phyloP scores from a whole-genome alignment of 2,888 invertebrate genomes.

The Folsomia manolachei region DNA sequence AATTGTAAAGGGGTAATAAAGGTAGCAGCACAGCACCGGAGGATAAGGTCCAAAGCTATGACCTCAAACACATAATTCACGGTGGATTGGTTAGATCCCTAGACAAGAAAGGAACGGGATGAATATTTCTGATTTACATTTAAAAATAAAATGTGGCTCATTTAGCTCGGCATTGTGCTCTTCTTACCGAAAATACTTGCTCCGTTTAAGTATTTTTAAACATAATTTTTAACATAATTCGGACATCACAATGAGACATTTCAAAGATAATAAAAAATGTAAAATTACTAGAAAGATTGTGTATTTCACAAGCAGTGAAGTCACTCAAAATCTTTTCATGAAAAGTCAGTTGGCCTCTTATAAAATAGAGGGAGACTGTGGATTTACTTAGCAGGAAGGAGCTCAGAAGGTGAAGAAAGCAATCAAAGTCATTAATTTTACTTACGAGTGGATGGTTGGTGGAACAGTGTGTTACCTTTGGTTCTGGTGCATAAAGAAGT shows the following conservation, averaged over 20 bases:
- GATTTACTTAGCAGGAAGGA: not conserved
- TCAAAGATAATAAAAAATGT: too few species aligned
- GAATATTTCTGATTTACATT: not conserved
- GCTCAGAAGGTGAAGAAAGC: not conserved
- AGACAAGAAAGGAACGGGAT: not conserved
- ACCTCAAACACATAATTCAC: not conserved
- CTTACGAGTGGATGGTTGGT: too few species aligned
- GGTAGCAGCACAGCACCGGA: not conserved
- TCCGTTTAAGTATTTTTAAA: too few species aligned
- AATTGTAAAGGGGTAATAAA: not conserved
- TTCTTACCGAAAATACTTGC: too few species aligned
- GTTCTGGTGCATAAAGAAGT: not conserved
- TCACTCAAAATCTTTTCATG: not conserved
- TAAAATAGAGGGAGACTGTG: constrained; percentile 15
- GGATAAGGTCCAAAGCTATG: too few species aligned
- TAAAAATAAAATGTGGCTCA: too few species aligned
- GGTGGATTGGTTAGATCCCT: too few species aligned
- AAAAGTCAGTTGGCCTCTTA: not conserved
- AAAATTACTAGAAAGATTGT: too few species aligned
- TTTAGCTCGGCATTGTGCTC: too few species aligned
- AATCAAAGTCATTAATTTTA: constrained; percentile 11
- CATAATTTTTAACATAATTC: too few species aligned
- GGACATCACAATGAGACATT: too few species aligned
- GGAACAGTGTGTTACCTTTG: not conserved
- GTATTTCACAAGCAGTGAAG: too few species aligned